These are phyloP conservation scores for Nomada ferruginata DNA, from an alignment of 2,888 invertebrate genomes.

Conservation along the genomic window DNA sequence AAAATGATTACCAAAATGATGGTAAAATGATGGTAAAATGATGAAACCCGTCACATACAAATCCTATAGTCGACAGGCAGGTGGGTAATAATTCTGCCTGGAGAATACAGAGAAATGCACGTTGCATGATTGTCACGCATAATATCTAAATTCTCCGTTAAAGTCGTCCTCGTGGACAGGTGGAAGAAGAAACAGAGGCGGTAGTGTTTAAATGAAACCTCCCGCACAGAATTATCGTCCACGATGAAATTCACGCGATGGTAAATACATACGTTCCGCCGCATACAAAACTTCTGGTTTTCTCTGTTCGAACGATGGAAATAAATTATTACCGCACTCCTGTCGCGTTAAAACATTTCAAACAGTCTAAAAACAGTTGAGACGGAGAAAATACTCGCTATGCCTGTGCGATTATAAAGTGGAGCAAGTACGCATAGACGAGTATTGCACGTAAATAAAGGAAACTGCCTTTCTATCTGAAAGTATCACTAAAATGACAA, in stretches of 20 bases:
- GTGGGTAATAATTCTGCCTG: too few relatives aligned
- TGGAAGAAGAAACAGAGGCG: constrained; percentile 35
- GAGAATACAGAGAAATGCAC: too few relatives aligned
- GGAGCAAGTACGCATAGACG: not conserved
- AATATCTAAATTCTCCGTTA: not conserved
- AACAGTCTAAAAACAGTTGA: too few relatives aligned
- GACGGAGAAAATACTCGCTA: not conserved
- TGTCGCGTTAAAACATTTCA: not conserved
- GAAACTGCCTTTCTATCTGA: too few relatives aligned
- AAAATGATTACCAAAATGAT: too few relatives aligned
- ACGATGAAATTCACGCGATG: not conserved
- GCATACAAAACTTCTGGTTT: not conserved
- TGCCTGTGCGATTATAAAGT: not conserved
- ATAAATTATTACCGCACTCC: not conserved
- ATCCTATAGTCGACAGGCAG: too few relatives aligned
- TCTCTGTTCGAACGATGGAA: not conserved
- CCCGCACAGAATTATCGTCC: not conserved
- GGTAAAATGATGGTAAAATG: too few relatives aligned
- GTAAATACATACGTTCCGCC: not conserved
- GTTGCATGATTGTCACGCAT: too few relatives aligned
- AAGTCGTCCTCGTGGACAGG: not conserved
- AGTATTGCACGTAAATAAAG: not conserved
- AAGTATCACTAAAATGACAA: too few relatives aligned
- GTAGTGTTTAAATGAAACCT: constrained; percentile 1
- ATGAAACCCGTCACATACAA: too few relatives aligned